Percentiles rank a stretch among this genome's conserved stretches.
These are phyloP conservation scores for Tenrec ecaudatus DNA, from an alignment of 2,113 vertebrate species.

Conservation along the genomic window DNA sequence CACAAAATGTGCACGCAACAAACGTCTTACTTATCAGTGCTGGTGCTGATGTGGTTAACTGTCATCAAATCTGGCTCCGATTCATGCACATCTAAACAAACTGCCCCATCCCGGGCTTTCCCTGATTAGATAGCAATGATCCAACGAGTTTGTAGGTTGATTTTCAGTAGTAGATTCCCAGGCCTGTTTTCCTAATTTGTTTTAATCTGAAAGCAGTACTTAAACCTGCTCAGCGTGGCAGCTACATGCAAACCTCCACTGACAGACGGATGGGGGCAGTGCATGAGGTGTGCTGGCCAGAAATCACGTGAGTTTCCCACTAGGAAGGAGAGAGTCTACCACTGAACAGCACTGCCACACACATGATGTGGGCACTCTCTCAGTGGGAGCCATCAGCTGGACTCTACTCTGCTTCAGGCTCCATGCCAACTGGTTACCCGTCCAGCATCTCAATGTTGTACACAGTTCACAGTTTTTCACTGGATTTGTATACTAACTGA, in stretches of 20 bases:
- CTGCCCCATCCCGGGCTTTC: background rate
- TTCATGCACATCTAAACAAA: background rate
- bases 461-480: background rate
- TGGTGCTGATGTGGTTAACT: background rate
- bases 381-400: rapidly evolving
- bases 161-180: background rate
- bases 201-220: background rate
- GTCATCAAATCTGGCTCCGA: background rate
- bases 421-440: background rate
- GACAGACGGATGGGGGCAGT: background rate
- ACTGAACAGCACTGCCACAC: background rate
- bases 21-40: no score
- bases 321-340: background rate
- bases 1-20: background rate
- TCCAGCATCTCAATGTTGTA: background rate
- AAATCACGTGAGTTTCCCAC: background rate
- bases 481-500: background rate
- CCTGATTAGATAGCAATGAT: background rate
- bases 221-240: background rate
- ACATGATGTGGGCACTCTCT: background rate
- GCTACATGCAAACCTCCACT: background rate
- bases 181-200: background rate
- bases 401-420: background rate
- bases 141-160: background rate
- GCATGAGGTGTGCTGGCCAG: background rate